phyloP scores from a whole-genome alignment of 2,888 invertebrate genomes.

The Hylaea fasciaria region DNA sequence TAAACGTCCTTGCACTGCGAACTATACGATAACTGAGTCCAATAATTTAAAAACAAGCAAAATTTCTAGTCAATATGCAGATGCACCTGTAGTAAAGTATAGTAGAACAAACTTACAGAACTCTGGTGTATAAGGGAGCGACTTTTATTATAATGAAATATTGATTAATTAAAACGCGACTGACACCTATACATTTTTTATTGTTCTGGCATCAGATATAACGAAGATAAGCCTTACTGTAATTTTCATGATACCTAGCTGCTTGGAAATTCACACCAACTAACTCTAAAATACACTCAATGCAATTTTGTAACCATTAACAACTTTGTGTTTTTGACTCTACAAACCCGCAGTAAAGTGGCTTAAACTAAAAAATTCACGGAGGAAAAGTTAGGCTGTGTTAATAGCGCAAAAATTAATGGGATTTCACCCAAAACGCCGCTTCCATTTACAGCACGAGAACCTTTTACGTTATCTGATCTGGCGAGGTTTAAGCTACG shows the following conservation, averaged over 20 bases:
- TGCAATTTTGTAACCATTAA: too few species aligned
- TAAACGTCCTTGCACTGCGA: conserved; percentile 37
- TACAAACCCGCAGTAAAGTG: conserved; percentile 10
- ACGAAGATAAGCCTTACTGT: too few species aligned
- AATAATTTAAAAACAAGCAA: conserved; percentile 13
- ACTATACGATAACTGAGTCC: conserved; percentile 28
- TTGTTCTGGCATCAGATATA: too few species aligned
- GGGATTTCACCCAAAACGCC: conserved; percentile 32
- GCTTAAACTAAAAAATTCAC: conserved; percentile 20
- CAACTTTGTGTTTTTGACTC: too few species aligned
- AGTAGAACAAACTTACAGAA: too few species aligned
- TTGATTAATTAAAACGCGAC: too few species aligned
- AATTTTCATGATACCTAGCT: too few species aligned
- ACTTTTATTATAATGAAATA: too few species aligned
- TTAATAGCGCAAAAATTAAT: conserved; percentile 35
- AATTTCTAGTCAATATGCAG: background rate
- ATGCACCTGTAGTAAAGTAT: background rate
- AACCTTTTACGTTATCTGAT: conserved; percentile 40
- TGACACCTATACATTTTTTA: too few species aligned
- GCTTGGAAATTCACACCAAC: too few species aligned
- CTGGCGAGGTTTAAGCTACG: conserved; percentile 41
- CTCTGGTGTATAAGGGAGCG: too few species aligned
- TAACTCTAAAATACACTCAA: too few species aligned
- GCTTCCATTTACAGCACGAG: conserved; percentile 36
- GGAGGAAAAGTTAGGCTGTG: conserved; percentile 13